Evolutionary conservation across 35 echinoderm and acorn worm species (phyloP), one percentile per base, ranked within the genome.

Genomic region (Hemicentrotus pulcherrimus): DNA sequence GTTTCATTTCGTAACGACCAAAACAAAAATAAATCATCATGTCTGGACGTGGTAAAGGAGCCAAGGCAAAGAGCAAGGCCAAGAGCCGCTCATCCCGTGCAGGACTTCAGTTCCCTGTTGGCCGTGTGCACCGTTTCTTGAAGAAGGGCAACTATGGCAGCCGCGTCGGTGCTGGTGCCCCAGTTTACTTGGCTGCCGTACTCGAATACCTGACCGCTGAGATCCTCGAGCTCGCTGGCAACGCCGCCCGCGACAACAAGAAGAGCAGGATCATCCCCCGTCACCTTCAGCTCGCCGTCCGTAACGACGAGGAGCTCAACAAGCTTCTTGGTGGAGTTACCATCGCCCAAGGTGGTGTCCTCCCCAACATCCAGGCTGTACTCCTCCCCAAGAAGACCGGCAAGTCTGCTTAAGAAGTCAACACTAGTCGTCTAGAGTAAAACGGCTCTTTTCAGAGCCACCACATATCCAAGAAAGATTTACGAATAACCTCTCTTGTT

Each of bases 331-430:
- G 95, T 46, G 94, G 95, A 46, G 97, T 97, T 47, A 97, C 97
- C 88, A 96, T 97, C 86, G 97, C 97, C 48, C 95, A 97, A 32
- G 97, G 97, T 14, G 97, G 97, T 88, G 97, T 97, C 31, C 94
- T 97, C 6, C 98, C 98, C 52, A 99, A 99, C 87, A 99, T 99
- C 94, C 98, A 99, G 96, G 95, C 96, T 93, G 98, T 99, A 4
- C 95, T 99, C 11, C 95, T 99, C 46, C 98, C 98, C 14, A 96
- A 97, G 93, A 99, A 99, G 92, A 95, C 45, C 22, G 92, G 86
- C 47, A 92, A 91, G 47, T 95, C 90, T 50, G 90, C 86, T 2
- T 97, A 61, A 94, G 47, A 71, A 59, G 35, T 31, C 22, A 8
- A 10, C 31, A 32, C 47, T 59, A 9, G 12, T 15, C 14, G 18